Conservation (phyloP, 2,888 invertebrate genomes). For the Horisme vitalbata region DNA sequence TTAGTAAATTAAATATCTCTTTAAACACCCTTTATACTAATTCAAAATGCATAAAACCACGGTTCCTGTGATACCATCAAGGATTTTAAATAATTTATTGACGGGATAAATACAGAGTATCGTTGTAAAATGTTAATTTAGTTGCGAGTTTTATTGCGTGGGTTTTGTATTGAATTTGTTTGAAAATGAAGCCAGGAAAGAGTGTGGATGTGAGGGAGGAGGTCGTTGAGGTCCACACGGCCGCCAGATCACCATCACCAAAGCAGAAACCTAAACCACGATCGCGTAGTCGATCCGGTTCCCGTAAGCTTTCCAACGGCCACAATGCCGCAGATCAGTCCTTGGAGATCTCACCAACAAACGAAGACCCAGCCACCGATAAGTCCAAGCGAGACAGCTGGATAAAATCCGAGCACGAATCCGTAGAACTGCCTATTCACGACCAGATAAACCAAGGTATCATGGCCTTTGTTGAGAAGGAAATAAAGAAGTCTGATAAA, state of each 20-base stretch:
- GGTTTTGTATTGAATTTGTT: slow-evolving; percentile 31
- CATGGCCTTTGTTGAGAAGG: slow-evolving; percentile 77
- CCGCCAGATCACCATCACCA: slow-evolving; percentile 70
- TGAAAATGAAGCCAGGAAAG: slow-evolving; percentile 70
- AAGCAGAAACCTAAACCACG: slow-evolving; percentile 58
- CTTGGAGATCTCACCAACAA: slow-evolving; percentile 34
- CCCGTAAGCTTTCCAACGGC: slow-evolving; percentile 71
- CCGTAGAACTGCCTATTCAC: slow-evolving; percentile 83
- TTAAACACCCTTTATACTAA: not conserved
- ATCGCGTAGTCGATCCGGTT: slow-evolving; percentile 60
- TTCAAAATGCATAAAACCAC: not conserved
- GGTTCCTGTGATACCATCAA: not conserved
- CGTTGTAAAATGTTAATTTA: slow-evolving; percentile 19
- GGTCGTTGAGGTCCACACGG: slow-evolving; percentile 71
- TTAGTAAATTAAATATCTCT: slow-evolving; percentile 27
- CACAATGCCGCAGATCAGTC: slow-evolving; percentile 46
- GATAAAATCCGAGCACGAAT: slow-evolving; percentile 79
- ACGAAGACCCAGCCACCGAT: slow-evolving; percentile 49
- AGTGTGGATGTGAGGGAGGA: slow-evolving; percentile 66
- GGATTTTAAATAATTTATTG: too few species aligned
- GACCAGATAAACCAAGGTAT: slow-evolving; percentile 80
- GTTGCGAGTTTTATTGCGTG: slow-evolving; percentile 34
- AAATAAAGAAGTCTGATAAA: slow-evolving; percentile 77
- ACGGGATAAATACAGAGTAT: too few species aligned
- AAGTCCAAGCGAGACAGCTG: slow-evolving; percentile 73